Evolutionary conservation across 1,140 invertebrate genomes (phyloP), one percentile per base, ranked within the genome.

Genomic region (Lepidurus packardi): DNA sequence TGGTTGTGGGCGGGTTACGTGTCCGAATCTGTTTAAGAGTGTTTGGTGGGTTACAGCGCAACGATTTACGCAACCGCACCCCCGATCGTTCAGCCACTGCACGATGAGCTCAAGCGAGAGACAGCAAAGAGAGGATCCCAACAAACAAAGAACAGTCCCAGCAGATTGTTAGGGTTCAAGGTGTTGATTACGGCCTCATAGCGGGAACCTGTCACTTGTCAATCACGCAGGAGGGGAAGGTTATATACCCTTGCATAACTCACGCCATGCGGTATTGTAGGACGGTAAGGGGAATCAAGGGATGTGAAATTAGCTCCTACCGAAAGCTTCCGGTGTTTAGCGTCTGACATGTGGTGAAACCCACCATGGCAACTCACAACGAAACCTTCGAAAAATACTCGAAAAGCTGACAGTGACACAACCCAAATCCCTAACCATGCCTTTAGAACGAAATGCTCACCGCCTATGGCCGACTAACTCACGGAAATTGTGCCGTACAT

Each of bases 291-390:
- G 21, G 53, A 65, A 65, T 65, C 16, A 65, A 21, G 53, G 53
- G 53, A n/a, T 65, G 53, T 13, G 21, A 65, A 65, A 65, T 65
- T 65, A 65, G 53, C 53, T 65, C 53, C 53, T 65, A 21, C 53
- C 21, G 53, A 65, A 65, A 65, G 53, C 53, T 65, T 65, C 53
- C 53, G 53, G 53, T 65, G 53, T 65, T 65, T 65, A 65, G 53
- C 53, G 21, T 65, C 21, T 65, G 53, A 65, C 53, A 65, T 65
- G 53, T 65, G 53, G 16, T 65, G 53, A 21, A 34, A 34, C 34
- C 34, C 34, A 4, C 21, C 16, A 65, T 21, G 53, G 53, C n/a
- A 65, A 65, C 34, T 34, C 34, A 65, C 53, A 13, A 21, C 5
- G 53, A 65, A 65, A 65, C 16, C 34, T 34, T 34, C 34, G 53